phyloP scores from a whole-genome alignment of 2,888 invertebrate species.

The Drosophila neonasuta region DNA sequence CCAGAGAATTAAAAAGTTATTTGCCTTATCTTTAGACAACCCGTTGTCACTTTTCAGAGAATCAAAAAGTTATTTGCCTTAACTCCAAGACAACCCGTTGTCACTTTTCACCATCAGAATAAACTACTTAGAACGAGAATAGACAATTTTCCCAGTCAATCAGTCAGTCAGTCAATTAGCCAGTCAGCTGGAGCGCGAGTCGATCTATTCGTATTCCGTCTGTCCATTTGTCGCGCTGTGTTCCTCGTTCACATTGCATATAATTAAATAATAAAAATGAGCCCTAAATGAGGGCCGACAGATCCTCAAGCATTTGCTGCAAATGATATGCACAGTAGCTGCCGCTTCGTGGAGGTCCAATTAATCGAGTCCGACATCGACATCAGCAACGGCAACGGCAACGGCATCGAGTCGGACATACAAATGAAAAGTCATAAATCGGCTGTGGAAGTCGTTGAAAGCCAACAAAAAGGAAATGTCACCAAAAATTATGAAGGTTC shows the following conservation, averaged over 20 bases:
- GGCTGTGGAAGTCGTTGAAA: constrained; percentile 38
- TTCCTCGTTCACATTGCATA: constrained; percentile 29
- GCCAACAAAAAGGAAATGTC: constrained; percentile 66
- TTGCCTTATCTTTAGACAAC: neutral
- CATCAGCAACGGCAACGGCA: constrained; percentile 12
- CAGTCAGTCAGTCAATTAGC: constrained; percentile 15
- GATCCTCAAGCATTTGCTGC: constrained; percentile 21
- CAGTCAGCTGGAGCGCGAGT: neutral
- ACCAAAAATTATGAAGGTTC: constrained; percentile 77
- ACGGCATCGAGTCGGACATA: constrained; percentile 66
- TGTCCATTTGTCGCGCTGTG: constrained; percentile 1
- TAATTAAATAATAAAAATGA: constrained; percentile 64
- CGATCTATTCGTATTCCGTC: constrained; percentile 6
- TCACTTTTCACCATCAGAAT: neutral
- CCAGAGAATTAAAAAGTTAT: too few species aligned
- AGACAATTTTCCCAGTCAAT: neutral
- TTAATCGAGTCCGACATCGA: constrained; percentile 64
- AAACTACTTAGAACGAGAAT: neutral
- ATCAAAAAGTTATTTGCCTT: too few species aligned
- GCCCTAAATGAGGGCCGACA: constrained; percentile 47
- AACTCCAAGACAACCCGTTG: neutral
- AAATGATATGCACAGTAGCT: constrained; percentile 75
- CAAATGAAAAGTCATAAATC: constrained; percentile 76
- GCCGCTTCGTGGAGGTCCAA: constrained; percentile 74
- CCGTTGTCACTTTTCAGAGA: neutral